Percentiles rank a stretch among this genome's conserved stretches.
These are phyloP conservation scores for Triops longicaudatus DNA, from an alignment of 1,140 invertebrate species.

Conservation along the genomic window DNA sequence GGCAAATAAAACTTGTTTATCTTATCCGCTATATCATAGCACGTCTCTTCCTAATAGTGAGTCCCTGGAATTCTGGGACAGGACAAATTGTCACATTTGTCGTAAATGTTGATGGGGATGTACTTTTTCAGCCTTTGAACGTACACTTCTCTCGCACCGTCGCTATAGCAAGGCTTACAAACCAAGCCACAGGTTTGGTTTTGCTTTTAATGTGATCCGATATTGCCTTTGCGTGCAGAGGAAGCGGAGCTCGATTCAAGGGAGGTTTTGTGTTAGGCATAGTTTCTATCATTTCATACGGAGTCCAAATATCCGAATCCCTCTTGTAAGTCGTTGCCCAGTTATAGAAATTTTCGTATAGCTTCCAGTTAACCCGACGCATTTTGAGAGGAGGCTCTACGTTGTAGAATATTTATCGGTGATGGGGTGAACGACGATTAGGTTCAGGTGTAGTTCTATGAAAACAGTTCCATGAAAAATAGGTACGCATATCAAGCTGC, in stretches of 20 bases:
- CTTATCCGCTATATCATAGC: slow-evolving; percentile 29
- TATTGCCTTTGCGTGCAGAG: no score
- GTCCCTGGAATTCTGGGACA: slow-evolving; percentile 31
- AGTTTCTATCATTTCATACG: background rate
- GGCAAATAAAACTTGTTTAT: slow-evolving; percentile 29
- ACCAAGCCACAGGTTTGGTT: slow-evolving; percentile 90
- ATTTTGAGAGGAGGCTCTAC: background rate
- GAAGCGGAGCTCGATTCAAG: background rate
- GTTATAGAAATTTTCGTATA: background rate
- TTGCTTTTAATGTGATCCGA: slow-evolving; percentile 55
- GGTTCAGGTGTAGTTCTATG: no score
- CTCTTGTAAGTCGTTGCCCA: background rate
- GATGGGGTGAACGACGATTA: background rate
- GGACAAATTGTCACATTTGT: slow-evolving; percentile 35
- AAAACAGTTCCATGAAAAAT: no score
- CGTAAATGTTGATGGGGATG: slow-evolving; percentile 37
- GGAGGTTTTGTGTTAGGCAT: no score
- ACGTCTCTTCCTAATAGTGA: slow-evolving; percentile 29
- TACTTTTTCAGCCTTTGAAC: slow-evolving; percentile 33
- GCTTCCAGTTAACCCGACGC: background rate
- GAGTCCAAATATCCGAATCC: background rate
- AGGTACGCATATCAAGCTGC: no score
- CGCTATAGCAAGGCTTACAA: slow-evolving; percentile 75
- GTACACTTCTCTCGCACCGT: slow-evolving; percentile 34
- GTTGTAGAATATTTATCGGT: background rate